These are phyloP conservation scores for Drosophila ezoana DNA, from an alignment of 2,888 invertebrate species.

Conservation along the genomic window DNA sequence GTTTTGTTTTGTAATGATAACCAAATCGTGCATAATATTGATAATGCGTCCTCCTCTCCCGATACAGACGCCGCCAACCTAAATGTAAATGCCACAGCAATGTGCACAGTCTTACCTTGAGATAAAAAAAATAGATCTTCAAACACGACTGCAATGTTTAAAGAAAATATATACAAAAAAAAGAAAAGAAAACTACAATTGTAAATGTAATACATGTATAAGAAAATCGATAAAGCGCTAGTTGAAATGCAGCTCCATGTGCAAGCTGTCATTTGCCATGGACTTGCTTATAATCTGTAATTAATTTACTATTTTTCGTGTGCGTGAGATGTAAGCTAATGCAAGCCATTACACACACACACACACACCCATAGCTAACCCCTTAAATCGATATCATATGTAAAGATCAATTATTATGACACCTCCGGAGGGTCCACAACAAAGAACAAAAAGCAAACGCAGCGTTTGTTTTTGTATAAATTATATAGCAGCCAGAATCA, in stretches of 20 bases:
- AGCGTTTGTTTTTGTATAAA: conserved; percentile 52
- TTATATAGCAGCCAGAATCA: conserved; percentile 65
- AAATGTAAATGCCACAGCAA: conserved; percentile 61
- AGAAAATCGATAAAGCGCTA: conserved; percentile 54
- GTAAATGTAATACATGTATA: conserved; percentile 50
- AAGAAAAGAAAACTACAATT: conserved; percentile 41
- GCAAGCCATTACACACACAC: conserved; percentile 44
- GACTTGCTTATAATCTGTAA: conserved; percentile 60
- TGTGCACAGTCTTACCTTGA: conserved; percentile 51
- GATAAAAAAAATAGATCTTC: conserved; percentile 32
- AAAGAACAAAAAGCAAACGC: conserved; percentile 18
- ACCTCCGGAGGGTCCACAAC: conserved; percentile 19
- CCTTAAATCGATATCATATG: conserved; percentile 39
- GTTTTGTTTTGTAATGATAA: conserved; percentile 80
- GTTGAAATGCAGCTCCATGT: conserved; percentile 61
- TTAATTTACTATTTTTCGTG: conserved; percentile 62
- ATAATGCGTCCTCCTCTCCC: conserved; percentile 42
- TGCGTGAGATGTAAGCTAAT: conserved; percentile 66
- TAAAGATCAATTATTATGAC: conserved; percentile 55
- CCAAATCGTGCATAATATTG: conserved; percentile 79
- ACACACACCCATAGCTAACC: conserved; percentile 18
- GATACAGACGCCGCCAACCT: conserved; percentile 42
- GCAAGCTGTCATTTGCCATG: conserved; percentile 47
- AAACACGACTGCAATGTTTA: conserved; percentile 54
- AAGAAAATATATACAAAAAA: conserved; percentile 12